These are phyloP conservation scores for Ceratina calcarata DNA, from an alignment of 1,140 invertebrate species.

Conservation along the genomic window DNA sequence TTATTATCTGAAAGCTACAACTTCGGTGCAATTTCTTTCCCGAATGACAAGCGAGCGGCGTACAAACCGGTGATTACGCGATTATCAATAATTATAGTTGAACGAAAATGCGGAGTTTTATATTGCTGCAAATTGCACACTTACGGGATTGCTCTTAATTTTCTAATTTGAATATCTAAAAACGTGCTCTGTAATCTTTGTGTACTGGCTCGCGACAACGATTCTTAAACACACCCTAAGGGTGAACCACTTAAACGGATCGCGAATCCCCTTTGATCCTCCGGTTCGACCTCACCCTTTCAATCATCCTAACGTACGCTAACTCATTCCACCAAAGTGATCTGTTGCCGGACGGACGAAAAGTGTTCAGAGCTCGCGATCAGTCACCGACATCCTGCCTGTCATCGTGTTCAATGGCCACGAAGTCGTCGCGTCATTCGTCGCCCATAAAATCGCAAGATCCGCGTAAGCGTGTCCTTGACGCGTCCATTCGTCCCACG, in stretches of 20 bases:
- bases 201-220: background rate
- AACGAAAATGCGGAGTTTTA: too few relatives aligned
- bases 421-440: background rate
- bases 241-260: conserved; percentile 1
- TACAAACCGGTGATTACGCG: too few relatives aligned
- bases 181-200: too few relatives aligned
- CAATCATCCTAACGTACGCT: conserved; percentile 2
- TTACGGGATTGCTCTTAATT: background rate
- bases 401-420: background rate
- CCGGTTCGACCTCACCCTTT: background rate
- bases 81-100: too few relatives aligned
- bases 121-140: background rate
- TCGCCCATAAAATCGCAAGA: conserved; percentile 1
- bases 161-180: background rate
- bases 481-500: too few relatives aligned
- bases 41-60: too few relatives aligned
- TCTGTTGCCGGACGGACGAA: background rate
- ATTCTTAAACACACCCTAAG: conserved; percentile 1
- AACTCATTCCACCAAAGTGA: conserved; percentile 7
- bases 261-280: conserved; percentile 22
- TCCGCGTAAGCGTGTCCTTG: too few relatives aligned
- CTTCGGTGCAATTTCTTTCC: too few relatives aligned
- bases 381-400: conserved; percentile 22
- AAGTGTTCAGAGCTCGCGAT: background rate
- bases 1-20: too few relatives aligned